Evolutionary conservation across 2,797 vertebrate species (phyloP).

Genomic region (Galago senegalensis): DNA sequence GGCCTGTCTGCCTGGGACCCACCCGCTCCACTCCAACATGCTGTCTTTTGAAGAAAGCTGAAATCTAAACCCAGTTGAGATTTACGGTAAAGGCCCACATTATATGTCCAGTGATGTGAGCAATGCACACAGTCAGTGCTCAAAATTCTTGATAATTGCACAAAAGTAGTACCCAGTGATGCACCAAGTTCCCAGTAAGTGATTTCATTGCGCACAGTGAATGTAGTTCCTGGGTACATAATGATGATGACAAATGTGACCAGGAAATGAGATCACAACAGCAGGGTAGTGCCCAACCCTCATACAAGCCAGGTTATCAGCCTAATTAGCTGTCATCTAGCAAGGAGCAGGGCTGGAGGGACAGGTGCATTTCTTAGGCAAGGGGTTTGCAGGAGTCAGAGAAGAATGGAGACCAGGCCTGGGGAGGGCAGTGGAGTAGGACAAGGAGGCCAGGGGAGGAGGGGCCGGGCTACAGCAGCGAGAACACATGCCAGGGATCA

Average conservation of each 20-base stretch:
- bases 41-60: not conserved
- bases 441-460: fast-evolving
- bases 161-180: not conserved
- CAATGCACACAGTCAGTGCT: not conserved
- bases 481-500: not conserved
- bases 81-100: not conserved
- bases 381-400: not conserved
- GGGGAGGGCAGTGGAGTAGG: not conserved
- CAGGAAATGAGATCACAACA: not conserved
- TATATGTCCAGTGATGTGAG: not conserved
- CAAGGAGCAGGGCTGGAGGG: not conserved
- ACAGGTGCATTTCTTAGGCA: not conserved
- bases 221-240: not conserved
- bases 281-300: not conserved
- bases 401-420: not conserved
- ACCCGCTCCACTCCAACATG: not conserved
- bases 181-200: not conserved
- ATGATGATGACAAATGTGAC: not conserved
- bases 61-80: not conserved
- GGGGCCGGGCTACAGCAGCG: not conserved
- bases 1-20: not conserved
- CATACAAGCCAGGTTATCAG: not conserved
- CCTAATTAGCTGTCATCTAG: not conserved
- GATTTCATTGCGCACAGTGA: not conserved
- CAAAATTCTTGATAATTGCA: not conserved